These are phyloP conservation scores for Pomatorhinus ruficollis DNA, from an alignment of 2,113 vertebrate genomes.

Conservation along the genomic window DNA sequence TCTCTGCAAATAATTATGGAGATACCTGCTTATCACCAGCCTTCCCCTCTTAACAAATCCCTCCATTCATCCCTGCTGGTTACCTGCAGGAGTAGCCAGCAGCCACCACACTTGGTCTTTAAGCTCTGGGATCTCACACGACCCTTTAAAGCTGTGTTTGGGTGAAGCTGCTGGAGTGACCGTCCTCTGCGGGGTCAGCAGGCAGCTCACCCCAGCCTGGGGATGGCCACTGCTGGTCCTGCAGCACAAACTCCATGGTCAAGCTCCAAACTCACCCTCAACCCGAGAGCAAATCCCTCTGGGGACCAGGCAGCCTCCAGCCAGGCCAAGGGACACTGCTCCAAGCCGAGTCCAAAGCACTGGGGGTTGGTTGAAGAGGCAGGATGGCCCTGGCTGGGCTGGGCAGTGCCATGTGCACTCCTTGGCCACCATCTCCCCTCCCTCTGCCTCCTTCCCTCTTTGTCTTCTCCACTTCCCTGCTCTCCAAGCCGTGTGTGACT, in stretches of 20 bases:
- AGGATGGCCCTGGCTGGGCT: background rate
- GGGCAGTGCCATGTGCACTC: background rate
- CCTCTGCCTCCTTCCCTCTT: background rate
- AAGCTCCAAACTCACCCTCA: background rate
- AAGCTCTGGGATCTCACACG: fast-evolving
- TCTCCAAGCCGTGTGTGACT: fast-evolving
- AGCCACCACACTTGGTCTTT: background rate
- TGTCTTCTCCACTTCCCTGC: background rate
- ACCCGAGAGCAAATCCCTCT: background rate
- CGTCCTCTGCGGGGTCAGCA: background rate
- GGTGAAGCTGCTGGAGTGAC: background rate
- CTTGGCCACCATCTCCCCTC: background rate
- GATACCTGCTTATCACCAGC: background rate
- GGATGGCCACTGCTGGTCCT: background rate
- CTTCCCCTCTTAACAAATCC: background rate
- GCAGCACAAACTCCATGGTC: fast-evolving
- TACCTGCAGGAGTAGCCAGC: background rate
- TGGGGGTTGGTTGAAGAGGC: background rate
- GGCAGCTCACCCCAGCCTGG: background rate
- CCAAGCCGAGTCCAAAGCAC: fast-evolving
- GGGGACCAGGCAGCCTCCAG: background rate
- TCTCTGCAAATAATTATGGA: slow-evolving; percentile 38
- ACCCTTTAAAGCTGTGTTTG: background rate
- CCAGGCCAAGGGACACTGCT: background rate
- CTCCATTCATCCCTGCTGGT: background rate